Base-by-base conservation (phyloP, 2,888 invertebrate species). In the Quadroppia sp. region DNA sequence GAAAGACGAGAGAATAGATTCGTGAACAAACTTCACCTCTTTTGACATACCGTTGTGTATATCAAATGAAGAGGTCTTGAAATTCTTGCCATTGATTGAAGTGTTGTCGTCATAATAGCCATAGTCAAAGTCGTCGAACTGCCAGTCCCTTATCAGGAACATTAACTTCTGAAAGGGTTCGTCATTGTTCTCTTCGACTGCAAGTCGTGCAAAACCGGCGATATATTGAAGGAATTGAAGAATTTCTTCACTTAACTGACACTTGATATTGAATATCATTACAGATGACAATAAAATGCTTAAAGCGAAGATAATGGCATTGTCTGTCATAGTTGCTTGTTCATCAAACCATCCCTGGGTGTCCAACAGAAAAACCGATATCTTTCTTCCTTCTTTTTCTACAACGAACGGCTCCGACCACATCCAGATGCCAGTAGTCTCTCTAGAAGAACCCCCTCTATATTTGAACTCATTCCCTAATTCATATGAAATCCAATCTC, bases 231-330 rank as follows among this genome's bases (percentile, higher is more conserved):
- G 80, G 72, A 80, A 71, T 82, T 98, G 97, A 71, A 98, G 84
- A 83, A 98, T 96, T 82, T 99, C 97, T 82, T 98, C 98, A 82
- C 98, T 96, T 75, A 98, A 94, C 82, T 96, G 96, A 83, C 94
- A 92, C 72, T 93, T 92, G 76, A 98, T 85, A 85, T 98, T 98
- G 15, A 71, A 56, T 6, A 61, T 61, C 36, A 61, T 61, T 73
- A 97, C 93, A 7, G 97, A 97, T 75, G 95, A 95, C 76, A 97
- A 85, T 96, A 98, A 96, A 64, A 98, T 97, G 83, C 95, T 96
- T 23, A 99, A 86, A 0, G 98, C 98, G 85, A 98, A 98, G 72
- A 99, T 93, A 1, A 97, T 98, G 36, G 98, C 98, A 85, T 95
- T 95, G 84, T 99, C 97, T 77, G 91, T 89, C 15, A 98, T 96